Evolutionary conservation across 2,888 invertebrate genomes (phyloP), one percentile per base, ranked within the genome.

Genomic region (Hydrotaea cyrtoneurina): DNA sequence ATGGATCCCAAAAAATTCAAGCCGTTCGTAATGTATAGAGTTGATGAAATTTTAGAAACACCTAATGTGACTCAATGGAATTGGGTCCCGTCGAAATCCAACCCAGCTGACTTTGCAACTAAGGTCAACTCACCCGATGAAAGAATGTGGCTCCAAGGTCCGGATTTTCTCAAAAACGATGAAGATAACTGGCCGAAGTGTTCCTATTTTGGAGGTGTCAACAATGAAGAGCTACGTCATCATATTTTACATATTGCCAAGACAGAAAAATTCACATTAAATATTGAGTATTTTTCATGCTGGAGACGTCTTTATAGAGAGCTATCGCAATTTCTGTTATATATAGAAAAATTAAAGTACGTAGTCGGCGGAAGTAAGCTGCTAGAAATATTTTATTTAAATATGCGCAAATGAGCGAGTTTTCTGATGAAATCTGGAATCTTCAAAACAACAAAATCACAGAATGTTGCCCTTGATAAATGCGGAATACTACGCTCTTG

Each of bases 51-150:
- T 77, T 19, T 81, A 36, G 23, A 39, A 55, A n/a, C n/a, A n/a
- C n/a, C 46, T 13, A 50, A 46, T 66, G 31, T 78, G 36, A 78
- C 21, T 36, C 36, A 36, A 8, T 36, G 36, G 36, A 36, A 36
- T 5, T 78, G 78, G 78, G 43, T 71, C n/a, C 78, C 77, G 15
- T 86, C 87, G 19, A 85, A 83, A 59, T 59, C 64, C 21, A 86
- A n/a, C 53, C 74, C 81, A n/a, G 86, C 82, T 0, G 87, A 46
- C 3, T 15, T 46, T 5, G 53, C 53, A 7, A 57, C 57, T n/a
- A n/a, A n/a, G 13, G 21, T 11, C n/a, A 17, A 19, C n/a, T n/a
- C n/a, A n/a, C 17, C 53, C 4, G 17, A 17, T n/a, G n/a, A n/a
- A n/a, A n/a, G n/a, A n/a, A n/a, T n/a, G n/a, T n/a, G n/a, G n/a